Percentiles rank a stretch among this genome's conserved stretches.
Conservation (phyloP, 2,888 invertebrate genomes). For the Calameuta idolon region DNA sequence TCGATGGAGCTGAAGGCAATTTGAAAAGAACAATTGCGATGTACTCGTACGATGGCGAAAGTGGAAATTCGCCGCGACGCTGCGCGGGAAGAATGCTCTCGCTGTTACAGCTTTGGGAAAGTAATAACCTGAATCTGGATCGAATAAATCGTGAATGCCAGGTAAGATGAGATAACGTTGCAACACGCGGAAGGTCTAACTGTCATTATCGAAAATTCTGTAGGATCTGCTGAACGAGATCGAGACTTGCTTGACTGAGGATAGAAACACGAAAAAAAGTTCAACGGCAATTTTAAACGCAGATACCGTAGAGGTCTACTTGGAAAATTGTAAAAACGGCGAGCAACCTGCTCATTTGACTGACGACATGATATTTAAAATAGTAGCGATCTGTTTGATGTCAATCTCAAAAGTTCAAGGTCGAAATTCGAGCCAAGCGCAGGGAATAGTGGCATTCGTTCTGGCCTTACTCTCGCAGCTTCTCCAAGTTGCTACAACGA, state of each 20-base stretch:
- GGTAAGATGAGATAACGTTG: constrained; percentile 32
- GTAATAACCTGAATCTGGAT: constrained; percentile 48
- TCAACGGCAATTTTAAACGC: constrained; percentile 35
- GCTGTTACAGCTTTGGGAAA: constrained; percentile 62
- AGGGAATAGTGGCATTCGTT: constrained; percentile 86
- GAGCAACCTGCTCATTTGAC: constrained; percentile 43
- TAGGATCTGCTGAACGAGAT: constrained; percentile 55
- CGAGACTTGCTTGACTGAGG: constrained; percentile 51
- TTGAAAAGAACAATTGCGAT: constrained; percentile 74
- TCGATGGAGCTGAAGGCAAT: constrained; percentile 92
- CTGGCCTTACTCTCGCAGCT: constrained; percentile 85
- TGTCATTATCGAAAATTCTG: background rate
- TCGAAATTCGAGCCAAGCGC: constrained; percentile 81
- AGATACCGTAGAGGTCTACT: constrained; percentile 49
- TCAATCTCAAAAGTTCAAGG: constrained; percentile 82
- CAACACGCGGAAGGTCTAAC: background rate
- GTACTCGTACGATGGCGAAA: constrained; percentile 53
- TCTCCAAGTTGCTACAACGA: constrained; percentile 67
- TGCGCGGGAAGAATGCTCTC: constrained; percentile 58
- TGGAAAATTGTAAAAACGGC: constrained; percentile 50
- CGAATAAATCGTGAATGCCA: constrained; percentile 60
- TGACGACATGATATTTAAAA: constrained; percentile 81
- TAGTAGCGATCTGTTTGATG: constrained; percentile 84
- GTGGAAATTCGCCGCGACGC: constrained; percentile 49
- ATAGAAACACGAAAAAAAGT: constrained; percentile 34